A percentile compares a stretch with the other conserved stretches of the same genome.
phyloP scores from a whole-genome alignment of 2,888 invertebrate genomes.

The Eristalis intricaria region DNA sequence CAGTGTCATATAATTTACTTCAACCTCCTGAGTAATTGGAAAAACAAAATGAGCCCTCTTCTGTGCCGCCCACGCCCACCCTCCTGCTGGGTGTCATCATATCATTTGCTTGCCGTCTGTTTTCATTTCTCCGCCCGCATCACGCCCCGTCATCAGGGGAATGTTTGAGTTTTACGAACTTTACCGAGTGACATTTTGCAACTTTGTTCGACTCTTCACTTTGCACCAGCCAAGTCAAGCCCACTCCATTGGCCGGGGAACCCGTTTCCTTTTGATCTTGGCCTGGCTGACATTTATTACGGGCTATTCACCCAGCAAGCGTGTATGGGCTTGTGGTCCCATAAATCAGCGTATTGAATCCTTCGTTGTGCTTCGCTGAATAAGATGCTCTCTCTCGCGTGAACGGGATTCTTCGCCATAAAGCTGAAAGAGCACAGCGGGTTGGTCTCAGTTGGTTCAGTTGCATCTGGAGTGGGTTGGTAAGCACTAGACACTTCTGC shows the following conservation, averaged over 20 bases:
- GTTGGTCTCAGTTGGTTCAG: conserved; percentile 42
- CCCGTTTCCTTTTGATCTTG: not conserved
- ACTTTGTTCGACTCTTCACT: conserved; percentile 38
- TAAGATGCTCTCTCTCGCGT: conserved; percentile 29
- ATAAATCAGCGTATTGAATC: conserved; percentile 55
- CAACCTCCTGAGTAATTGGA: not conserved
- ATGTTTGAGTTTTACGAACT: conserved; percentile 49
- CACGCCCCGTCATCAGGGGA: not conserved
- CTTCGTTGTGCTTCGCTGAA: conserved; percentile 18
- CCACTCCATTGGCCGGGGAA: not conserved
- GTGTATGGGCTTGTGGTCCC: not conserved
- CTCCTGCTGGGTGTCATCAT: too few species aligned
- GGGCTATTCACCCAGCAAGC: not conserved
- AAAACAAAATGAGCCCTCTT: not conserved
- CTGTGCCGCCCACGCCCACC: not conserved
- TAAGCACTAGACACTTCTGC: conserved; percentile 25
- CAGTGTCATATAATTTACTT: not conserved
- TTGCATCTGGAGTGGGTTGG: conserved; percentile 42
- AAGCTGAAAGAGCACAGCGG: conserved; percentile 41
- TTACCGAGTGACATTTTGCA: conserved; percentile 44
- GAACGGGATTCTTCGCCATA: conserved; percentile 2
- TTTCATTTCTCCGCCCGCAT: too few species aligned
- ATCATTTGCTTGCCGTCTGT: too few species aligned
- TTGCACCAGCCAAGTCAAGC: not conserved
- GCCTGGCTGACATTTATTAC: conserved; percentile 38